Conservation (phyloP, 2,888 invertebrate species). For the Standfussiana lucernea region DNA sequence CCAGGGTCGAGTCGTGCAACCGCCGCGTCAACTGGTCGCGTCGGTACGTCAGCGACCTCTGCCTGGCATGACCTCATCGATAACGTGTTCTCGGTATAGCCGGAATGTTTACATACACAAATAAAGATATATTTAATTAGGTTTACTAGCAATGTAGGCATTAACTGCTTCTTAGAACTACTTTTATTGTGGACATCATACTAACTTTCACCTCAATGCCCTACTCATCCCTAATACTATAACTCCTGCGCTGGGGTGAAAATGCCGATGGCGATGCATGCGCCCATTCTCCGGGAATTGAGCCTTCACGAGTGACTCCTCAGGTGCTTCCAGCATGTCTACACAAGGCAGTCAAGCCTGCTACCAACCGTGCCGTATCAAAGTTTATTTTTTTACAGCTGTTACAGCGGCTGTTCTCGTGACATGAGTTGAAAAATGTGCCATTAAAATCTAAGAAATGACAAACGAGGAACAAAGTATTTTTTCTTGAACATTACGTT, state of each 20-base stretch:
- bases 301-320: background rate
- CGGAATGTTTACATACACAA: constrained; percentile 66
- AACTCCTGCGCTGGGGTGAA: background rate
- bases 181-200: background rate
- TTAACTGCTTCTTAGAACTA: background rate
- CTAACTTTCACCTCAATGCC: background rate
- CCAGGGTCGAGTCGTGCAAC: constrained; percentile 72
- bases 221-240: background rate
- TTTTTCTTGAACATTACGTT: background rate
- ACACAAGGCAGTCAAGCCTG: constrained; percentile 19
- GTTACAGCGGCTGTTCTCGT: background rate
- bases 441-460: background rate
- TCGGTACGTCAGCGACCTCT: constrained; percentile 76
- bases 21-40: constrained; percentile 55
- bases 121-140: constrained; percentile 27
- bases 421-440: background rate
- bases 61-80: constrained; percentile 80
- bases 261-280: background rate
- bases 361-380: background rate
- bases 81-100: constrained; percentile 74
- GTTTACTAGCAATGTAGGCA: background rate
- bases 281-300: background rate
- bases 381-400: background rate
- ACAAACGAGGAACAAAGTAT: background rate
- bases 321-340: constrained; percentile 14